A percentile compares a stretch with the other conserved stretches of the same genome.
These are phyloP conservation scores for Hippocampus comes DNA, from an alignment of 2,113 vertebrate species.

Conservation along the genomic window DNA sequence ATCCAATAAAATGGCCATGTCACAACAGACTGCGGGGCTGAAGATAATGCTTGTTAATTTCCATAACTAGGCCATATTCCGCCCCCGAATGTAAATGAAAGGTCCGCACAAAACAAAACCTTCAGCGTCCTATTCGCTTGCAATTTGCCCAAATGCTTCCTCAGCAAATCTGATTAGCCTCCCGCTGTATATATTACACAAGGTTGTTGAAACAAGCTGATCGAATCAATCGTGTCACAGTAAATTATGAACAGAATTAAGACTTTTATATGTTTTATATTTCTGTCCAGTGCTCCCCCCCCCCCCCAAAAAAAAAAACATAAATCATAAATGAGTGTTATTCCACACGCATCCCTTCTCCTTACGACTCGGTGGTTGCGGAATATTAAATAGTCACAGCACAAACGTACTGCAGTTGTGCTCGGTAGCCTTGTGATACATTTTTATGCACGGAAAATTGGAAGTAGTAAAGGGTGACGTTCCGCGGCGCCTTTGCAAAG, in stretches of 20 bases:
- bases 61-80: slow-evolving; percentile 23
- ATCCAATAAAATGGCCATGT: slow-evolving; percentile 41
- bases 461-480: slow-evolving; percentile 40
- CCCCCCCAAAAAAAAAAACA: not conserved
- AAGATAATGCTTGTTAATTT: slow-evolving; percentile 44
- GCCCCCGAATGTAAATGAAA: slow-evolving; percentile 13
- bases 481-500: slow-evolving; percentile 40
- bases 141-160: slow-evolving; percentile 14
- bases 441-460: slow-evolving; percentile 31
- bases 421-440: not conserved
- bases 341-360: not conserved
- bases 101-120: slow-evolving; percentile 24
- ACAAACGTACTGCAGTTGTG: slow-evolving; percentile 7
- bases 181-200: slow-evolving; percentile 23
- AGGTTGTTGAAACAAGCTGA: slow-evolving; percentile 21
- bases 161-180: slow-evolving; percentile 35
- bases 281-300: not conserved
- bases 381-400: not conserved
- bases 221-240: not conserved
- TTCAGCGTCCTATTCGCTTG: slow-evolving; percentile 3
- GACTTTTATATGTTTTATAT: not conserved
- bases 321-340: slow-evolving; percentile 8
- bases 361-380: not conserved
- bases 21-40: slow-evolving; percentile 33
- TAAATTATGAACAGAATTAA: slow-evolving; percentile 12